Conservation (phyloP, 1,140 invertebrate genomes). For the Pseudomyrmex pallidus region DNA sequence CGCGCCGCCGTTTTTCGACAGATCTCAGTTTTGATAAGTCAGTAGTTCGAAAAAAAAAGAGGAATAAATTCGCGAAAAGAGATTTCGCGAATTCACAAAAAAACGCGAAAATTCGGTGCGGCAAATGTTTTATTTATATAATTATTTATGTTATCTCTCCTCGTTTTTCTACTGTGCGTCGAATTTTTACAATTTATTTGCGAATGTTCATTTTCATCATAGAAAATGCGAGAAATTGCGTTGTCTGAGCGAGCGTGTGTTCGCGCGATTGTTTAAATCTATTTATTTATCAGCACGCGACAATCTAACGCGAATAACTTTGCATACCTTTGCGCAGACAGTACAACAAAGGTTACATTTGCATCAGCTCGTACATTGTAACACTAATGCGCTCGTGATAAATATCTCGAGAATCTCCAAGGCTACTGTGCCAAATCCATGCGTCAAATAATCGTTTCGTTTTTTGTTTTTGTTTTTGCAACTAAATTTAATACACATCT, state of each 20-base stretch:
- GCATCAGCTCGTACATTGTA: constrained; percentile 17
- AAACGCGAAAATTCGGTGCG: no score
- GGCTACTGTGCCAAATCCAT: no score
- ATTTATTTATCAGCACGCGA: neutral
- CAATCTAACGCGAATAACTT: constrained; percentile 24
- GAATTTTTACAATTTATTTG: no score
- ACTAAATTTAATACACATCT: no score
- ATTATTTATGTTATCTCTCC: neutral
- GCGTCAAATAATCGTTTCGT: no score
- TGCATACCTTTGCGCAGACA: constrained; percentile 18
- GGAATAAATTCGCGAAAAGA: no score
- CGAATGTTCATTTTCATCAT: no score
- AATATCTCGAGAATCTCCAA: constrained; percentile 1
- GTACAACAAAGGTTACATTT: constrained; percentile 22
- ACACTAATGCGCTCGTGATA: constrained; percentile 11
- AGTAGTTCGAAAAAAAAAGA: no score
- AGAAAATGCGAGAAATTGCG: neutral
- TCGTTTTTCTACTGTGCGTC: neutral
- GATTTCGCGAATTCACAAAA: no score
- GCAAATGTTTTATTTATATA: neutral
- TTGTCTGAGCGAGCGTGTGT: neutral
- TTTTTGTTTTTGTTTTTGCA: no score
- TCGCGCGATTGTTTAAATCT: constrained; percentile 31
- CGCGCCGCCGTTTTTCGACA: neutral
- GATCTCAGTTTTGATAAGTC: no score